Percentiles rank a stretch among this genome's conserved stretches.
Evolutionary conservation across 2,113 vertebrate species (phyloP).

Genomic region (Eira barbara): DNA sequence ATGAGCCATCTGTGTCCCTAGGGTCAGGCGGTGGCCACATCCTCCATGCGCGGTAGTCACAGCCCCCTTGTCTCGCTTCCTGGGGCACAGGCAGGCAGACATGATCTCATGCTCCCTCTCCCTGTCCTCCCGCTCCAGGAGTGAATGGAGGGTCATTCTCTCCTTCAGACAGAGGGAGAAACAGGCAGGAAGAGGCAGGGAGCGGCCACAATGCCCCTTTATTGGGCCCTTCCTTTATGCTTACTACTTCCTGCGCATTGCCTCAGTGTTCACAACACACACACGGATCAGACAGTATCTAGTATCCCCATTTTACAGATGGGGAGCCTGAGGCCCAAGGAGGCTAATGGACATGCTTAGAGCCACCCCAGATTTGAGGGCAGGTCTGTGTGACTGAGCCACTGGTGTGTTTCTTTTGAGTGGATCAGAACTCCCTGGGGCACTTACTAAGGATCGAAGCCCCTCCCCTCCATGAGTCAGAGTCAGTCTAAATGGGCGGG

Average conservation of each 20-base stretch:
- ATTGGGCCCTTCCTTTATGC: neutral
- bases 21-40: neutral
- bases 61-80: constrained; percentile 12
- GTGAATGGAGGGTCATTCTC: neutral
- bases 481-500: neutral
- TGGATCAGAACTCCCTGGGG: neutral
- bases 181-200: neutral
- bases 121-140: neutral
- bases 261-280: neutral
- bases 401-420: neutral
- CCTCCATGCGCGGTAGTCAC: neutral
- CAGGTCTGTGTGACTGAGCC: neutral
- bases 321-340: neutral
- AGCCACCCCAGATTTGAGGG: neutral
- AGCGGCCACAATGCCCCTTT: neutral
- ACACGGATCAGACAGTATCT: neutral
- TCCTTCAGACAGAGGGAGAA: neutral
- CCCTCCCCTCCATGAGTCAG: neutral
- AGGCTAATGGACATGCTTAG: neutral
- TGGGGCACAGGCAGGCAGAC: neutral
- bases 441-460: neutral
- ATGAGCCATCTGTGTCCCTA: constrained; percentile 3
- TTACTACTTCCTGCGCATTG: neutral
- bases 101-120: neutral
- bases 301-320: neutral